Base-by-base conservation (phyloP, 2,888 invertebrate genomes). In the Acholoe squamosa region DNA sequence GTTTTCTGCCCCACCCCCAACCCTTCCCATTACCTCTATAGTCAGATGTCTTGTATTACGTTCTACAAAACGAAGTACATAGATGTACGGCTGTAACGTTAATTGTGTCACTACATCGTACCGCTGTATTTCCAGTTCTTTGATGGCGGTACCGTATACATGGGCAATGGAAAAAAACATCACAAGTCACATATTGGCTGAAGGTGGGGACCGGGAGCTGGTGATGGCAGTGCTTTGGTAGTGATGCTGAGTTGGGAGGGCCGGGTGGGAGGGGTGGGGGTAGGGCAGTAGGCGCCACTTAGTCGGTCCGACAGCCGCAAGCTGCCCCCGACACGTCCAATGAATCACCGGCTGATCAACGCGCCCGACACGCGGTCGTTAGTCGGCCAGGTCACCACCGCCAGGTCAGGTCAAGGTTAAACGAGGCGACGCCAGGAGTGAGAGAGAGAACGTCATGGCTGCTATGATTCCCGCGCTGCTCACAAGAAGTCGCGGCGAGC, bases 241-340 rank as follows among this genome's bases (percentile, higher is more conserved):
- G 43, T 43, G 61, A 3, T 61, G 14, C 12, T 61, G 61, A n/a
- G 61, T n/a, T 19, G 61, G 19, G 54, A 19, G 12, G 54, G 54
- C 54, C 54, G 54, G 19, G 54, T 54, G 54, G 54, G 1, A n/a
- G 61, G n/a, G 31, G 76, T 16, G n/a, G 31, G 76, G 31, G 25
- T 14, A n/a, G 76, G 76, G 31, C 16, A 25, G 76, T 14, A 28
- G 76, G 31, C 76, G 31, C 76, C 76, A 76, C 76, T 76, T 76
- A 76, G 76, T 28, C 28, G 16, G 25, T 0, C 76, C 76, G 76
- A 76, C 76, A 76, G 76, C 76, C 76, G 76, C 76, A 76, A 76
- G 76, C 28, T 76, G 76, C 76, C 76, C 25, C 16, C 31, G 76
- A n/a, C 76, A 5, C 25, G 28, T 14, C 76, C 76, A 76, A 76